Evolutionary conservation across 2,888 invertebrate species (phyloP), one percentile per base, ranked within the genome.

Genomic region (Tuberolachnus salignus): DNA sequence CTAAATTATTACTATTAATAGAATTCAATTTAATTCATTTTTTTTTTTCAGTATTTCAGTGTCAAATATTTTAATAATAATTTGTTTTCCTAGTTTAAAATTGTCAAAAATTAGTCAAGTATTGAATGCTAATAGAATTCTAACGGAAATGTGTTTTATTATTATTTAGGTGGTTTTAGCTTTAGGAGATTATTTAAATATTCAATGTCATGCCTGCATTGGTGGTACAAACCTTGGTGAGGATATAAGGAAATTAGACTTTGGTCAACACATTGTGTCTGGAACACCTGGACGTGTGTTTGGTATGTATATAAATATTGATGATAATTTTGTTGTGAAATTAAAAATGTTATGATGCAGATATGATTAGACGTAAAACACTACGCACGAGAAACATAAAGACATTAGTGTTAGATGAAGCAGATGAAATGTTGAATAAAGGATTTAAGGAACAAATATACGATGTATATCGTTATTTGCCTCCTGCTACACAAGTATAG

Each of bases 361-460:
- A 97, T 84, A 97, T 97, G 96, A 97, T 97, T 83, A 89, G 94
- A 81, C 88, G 92, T 81, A 87, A 95, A 83, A 94, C 94, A 73
- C 87, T 97, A 42, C 88, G 96, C 82, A 97, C 96, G 10, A 89
- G 98, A 83, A 92, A 95, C 1, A 97, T 99, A 46, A 98, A 96
- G 87, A 95, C 98, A 94, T 87, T 99, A 81, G 95, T 99, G 3
- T 89, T 99, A 80, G 98, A 99, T 85, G 99, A 99, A 88, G 98
- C 98, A 34, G 99, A 99, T 86, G 99, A 99, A 87, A 99, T 99
- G 98, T 88, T 99, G 83, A 98, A 98, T 86, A 98, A 98, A 87
- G 98, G 98, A 46, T 99, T 98, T 86, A 99, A 98, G 85, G 98
- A 99, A 86, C 99, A 99, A 87, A 98, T 99, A 82, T 99, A 99